Percentiles rank a stretch among this genome's conserved stretches.
These are phyloP conservation scores for Sinentomon sp. DNA, from an alignment of 2,888 invertebrate species.

Conservation along the genomic window DNA sequence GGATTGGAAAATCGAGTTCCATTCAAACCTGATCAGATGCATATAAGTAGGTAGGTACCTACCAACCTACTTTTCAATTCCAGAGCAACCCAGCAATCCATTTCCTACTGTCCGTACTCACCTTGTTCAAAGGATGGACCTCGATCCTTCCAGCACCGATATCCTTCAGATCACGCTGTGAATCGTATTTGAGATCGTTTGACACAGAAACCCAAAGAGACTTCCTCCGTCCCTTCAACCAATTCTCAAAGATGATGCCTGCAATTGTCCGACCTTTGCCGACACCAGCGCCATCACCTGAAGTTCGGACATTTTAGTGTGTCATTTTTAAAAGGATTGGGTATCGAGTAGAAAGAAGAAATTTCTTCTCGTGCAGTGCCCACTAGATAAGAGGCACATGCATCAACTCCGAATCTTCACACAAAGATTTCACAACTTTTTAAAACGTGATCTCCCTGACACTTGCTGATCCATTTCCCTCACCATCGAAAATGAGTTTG, in stretches of 20 bases:
- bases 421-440: too few relatives aligned
- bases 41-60: too few relatives aligned
- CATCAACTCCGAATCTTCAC: too few relatives aligned
- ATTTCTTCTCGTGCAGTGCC: neutral
- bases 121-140: slow-evolving; percentile 66
- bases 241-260: slow-evolving; percentile 93
- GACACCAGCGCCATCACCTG: slow-evolving; percentile 91
- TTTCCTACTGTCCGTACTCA: slow-evolving; percentile 21
- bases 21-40: neutral
- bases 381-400: too few relatives aligned
- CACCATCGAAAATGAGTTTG: too few relatives aligned
- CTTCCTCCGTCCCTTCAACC: slow-evolving; percentile 65
- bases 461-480: too few relatives aligned
- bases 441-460: too few relatives aligned
- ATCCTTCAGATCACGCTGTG: slow-evolving; percentile 79
- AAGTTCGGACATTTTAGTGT: slow-evolving; percentile 8
- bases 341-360: neutral
- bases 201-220: slow-evolving; percentile 98
- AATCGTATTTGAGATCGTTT: slow-evolving; percentile 92
- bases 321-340: slow-evolving; percentile 1
- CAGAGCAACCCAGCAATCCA: too few relatives aligned
- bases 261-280: slow-evolving; percentile 94
- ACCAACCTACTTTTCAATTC: too few relatives aligned
- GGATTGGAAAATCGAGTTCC: too few relatives aligned
- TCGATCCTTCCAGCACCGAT: slow-evolving; percentile 76